These are phyloP conservation scores for Misgurnus mizolepis DNA, from an alignment of 2,113 vertebrate genomes.

Conservation along the genomic window DNA sequence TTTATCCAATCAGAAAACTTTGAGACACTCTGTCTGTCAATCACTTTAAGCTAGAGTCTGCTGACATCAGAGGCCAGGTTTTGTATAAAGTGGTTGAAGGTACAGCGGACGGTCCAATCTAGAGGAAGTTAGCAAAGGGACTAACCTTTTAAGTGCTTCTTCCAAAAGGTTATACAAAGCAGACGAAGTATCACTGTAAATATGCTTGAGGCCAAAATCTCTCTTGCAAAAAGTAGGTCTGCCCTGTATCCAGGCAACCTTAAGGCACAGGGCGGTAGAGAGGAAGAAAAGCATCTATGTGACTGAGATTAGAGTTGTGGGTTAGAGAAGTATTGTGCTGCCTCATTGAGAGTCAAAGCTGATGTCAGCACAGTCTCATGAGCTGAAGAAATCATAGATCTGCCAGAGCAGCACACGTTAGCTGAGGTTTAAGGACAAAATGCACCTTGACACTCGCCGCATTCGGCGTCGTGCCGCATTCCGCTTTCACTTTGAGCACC, in stretches of 20 bases:
- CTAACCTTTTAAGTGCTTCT: not conserved
- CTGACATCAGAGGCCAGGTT: too few species aligned
- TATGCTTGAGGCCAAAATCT: not conserved
- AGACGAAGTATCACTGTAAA: not conserved
- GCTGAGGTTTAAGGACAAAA: conserved; percentile 55
- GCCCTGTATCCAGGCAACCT: conserved; percentile 16
- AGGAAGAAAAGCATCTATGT: conserved; percentile 18
- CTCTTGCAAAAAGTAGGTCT: not conserved
- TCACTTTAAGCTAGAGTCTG: not conserved
- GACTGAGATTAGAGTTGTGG: conserved; percentile 32
- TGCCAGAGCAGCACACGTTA: conserved; percentile 48
- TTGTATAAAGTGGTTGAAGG: too few species aligned
- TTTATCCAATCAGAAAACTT: not conserved
- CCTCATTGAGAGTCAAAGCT: conserved; percentile 55
- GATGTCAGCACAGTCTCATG: conserved; percentile 51
- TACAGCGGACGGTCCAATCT: not conserved
- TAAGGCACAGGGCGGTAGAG: not conserved
- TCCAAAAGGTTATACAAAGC: not conserved
- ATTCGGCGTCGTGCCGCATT: conserved; percentile 24
- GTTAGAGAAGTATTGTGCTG: conserved; percentile 50
- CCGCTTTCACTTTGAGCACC: conserved; percentile 44
- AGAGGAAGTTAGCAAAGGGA: not conserved
- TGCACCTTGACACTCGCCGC: conserved; percentile 64
- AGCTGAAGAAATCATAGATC: conserved; percentile 62
- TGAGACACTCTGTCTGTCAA: not conserved